phyloP scores from a whole-genome alignment of 2,797 vertebrate species.

The Holocentrus rufus region DNA sequence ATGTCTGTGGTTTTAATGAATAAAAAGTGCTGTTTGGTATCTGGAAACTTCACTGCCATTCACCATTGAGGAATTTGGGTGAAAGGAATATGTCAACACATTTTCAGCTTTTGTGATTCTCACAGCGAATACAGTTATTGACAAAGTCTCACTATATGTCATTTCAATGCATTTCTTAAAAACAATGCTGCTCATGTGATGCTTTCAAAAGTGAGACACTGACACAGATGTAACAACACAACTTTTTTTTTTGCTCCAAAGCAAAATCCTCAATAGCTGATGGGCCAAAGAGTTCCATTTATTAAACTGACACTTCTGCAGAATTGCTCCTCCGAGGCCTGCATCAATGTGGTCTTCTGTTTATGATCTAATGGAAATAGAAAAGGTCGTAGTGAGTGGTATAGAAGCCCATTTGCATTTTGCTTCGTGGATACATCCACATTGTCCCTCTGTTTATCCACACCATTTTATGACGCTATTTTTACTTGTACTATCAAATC shows the following conservation, averaged over 20 bases:
- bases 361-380: slow-evolving; percentile 69
- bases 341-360: slow-evolving; percentile 52
- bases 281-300: slow-evolving; percentile 51
- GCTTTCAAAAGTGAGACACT: not conserved
- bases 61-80: not conserved
- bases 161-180: no score
- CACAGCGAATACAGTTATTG: not conserved
- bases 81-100: not conserved
- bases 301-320: slow-evolving; percentile 57
- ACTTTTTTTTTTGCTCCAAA: slow-evolving; percentile 38
- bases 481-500: no score
- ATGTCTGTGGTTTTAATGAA: no score
- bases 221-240: not conserved
- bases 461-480: slow-evolving; percentile 35
- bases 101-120: not conserved
- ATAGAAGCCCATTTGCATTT: slow-evolving; percentile 60
- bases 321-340: slow-evolving; percentile 52
- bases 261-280: slow-evolving; percentile 47
- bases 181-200: not conserved
- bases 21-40: not conserved
- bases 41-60: not conserved
- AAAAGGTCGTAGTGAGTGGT: slow-evolving; percentile 72
- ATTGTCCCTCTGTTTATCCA: slow-evolving; percentile 50
- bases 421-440: slow-evolving; percentile 56
- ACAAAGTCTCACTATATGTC: no score